Conservation (phyloP, 2,888 invertebrate genomes). For the Ommatoiulus sabulosus region DNA sequence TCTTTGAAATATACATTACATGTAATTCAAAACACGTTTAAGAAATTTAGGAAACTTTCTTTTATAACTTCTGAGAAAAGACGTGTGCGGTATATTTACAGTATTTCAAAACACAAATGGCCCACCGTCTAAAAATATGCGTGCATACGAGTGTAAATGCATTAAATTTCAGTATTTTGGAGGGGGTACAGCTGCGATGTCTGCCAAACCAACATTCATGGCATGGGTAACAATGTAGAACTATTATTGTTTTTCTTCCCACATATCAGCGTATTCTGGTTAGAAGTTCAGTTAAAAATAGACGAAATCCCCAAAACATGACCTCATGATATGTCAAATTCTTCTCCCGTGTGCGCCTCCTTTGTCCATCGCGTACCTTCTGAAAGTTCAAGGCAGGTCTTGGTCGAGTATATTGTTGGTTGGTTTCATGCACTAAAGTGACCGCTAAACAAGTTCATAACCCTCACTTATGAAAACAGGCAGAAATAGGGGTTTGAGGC, state of each 20-base stretch:
- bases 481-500: constrained; percentile 39
- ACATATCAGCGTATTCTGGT: not conserved
- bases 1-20: no score
- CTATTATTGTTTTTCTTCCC: constrained; percentile 1
- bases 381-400: constrained; percentile 43
- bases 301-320: constrained; percentile 17
- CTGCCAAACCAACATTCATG: constrained; percentile 7
- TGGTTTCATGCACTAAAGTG: constrained; percentile 12
- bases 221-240: not conserved
- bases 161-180: no score
- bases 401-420: constrained; percentile 21
- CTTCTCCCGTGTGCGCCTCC: constrained; percentile 15
- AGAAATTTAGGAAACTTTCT: no score
- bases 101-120: no score
- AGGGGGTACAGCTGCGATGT: not conserved
- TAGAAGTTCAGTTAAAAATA: constrained; percentile 42
- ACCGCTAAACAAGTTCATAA: constrained; percentile 40
- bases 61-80: no score
- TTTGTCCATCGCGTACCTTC: constrained; percentile 26
- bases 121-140: no score
- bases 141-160: no score
- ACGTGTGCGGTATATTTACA: no score
- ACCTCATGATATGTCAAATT: constrained; percentile 43
- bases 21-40: no score
- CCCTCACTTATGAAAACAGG: constrained; percentile 36